These are phyloP conservation scores for Lucifuga dentata DNA, from an alignment of 2,113 vertebrate species.

Conservation along the genomic window DNA sequence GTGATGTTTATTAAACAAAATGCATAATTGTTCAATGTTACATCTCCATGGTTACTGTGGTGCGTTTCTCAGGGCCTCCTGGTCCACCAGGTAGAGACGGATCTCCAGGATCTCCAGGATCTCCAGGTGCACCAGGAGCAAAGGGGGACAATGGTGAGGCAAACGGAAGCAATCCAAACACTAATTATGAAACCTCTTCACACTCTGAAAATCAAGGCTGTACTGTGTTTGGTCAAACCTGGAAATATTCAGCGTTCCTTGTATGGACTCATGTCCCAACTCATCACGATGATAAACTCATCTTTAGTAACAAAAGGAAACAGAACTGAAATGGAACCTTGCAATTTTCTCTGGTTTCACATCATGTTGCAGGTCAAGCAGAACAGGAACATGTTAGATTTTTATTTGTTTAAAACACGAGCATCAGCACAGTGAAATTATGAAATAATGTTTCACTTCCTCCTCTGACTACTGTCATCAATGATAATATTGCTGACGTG, in stretches of 20 bases:
- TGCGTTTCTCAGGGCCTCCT: slow-evolving; percentile 40
- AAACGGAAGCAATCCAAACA: too few species aligned
- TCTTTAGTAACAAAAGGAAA: too few species aligned
- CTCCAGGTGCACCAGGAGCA: slow-evolving; percentile 21
- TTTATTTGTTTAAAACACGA: too few species aligned
- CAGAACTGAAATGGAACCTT: too few species aligned
- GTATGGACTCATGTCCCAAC: too few species aligned
- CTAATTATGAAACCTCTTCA: too few species aligned
- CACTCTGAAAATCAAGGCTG: too few species aligned
- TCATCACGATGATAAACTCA: too few species aligned
- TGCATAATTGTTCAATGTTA: too few species aligned
- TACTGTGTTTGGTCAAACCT: too few species aligned
- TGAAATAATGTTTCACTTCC: slow-evolving; percentile 54
- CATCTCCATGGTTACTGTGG: neutral
- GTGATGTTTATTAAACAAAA: too few species aligned
- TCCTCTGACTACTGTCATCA: neutral
- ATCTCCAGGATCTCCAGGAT: slow-evolving; percentile 10
- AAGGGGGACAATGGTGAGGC: slow-evolving; percentile 61
- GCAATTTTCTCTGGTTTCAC: slow-evolving; percentile 19
- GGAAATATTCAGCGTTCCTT: too few species aligned
- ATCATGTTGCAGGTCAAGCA: neutral
- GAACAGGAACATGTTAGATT: neutral
- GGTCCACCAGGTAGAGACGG: slow-evolving; percentile 37
- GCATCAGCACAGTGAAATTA: slow-evolving; percentile 9
- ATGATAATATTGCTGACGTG: slow-evolving; percentile 12